Evolutionary conservation across 2,888 invertebrate genomes (phyloP).

Genomic region (Cantharis rufa): DNA sequence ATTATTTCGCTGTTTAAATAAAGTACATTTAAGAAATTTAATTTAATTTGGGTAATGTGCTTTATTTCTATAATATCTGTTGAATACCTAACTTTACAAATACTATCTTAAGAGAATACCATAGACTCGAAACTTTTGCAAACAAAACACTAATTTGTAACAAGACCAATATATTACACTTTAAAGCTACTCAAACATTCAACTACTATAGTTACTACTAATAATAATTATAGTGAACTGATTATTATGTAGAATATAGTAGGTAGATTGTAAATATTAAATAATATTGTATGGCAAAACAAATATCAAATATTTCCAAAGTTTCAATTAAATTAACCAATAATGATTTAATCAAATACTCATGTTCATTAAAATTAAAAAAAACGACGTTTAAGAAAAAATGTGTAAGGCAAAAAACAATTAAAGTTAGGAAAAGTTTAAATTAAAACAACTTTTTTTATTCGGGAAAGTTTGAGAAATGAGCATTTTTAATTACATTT

Average conservation of each 20-base stretch:
- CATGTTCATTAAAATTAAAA: neutral
- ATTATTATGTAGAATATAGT: neutral
- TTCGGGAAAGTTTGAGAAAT: conserved; percentile 14
- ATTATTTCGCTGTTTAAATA: no score
- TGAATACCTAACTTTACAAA: no score
- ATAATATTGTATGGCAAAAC: neutral
- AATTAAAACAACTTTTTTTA: conserved; percentile 17
- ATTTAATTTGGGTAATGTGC: no score
- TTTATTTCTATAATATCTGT: no score
- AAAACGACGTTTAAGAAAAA: conserved; percentile 6
- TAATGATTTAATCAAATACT: neutral
- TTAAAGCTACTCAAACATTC: neutral
- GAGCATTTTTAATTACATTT: conserved; percentile 23
- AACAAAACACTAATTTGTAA: neutral
- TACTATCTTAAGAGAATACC: neutral
- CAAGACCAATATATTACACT: neutral
- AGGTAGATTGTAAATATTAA: neutral
- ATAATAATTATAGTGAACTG: neutral
- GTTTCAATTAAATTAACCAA: neutral
- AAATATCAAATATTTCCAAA: neutral
- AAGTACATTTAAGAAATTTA: no score
- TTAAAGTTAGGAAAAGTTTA: conserved; percentile 19
- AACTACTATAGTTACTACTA: neutral
- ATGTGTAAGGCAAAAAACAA: conserved; percentile 15
- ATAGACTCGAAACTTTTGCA: neutral